These are phyloP conservation scores for Fringilla coelebs DNA, from an alignment of 2,797 vertebrate species.

Conservation along the genomic window DNA sequence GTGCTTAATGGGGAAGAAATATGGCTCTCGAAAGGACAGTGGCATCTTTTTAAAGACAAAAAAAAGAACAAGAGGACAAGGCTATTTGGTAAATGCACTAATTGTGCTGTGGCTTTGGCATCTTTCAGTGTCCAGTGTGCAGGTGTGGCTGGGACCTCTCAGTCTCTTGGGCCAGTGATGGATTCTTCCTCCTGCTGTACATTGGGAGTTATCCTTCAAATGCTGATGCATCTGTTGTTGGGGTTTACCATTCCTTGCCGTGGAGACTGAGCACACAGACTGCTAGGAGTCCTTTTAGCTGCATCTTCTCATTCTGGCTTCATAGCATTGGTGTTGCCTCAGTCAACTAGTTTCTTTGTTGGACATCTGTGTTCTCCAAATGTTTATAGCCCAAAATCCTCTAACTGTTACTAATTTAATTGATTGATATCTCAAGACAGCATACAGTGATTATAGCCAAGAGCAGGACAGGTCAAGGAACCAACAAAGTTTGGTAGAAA, in stretches of 20 bases:
- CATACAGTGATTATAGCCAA: background rate
- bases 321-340: background rate
- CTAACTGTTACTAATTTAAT: background rate
- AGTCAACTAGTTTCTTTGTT: background rate
- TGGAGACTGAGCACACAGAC: background rate
- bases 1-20: slow-evolving; percentile 35
- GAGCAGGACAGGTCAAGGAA: background rate
- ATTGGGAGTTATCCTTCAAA: background rate
- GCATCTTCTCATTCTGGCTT: background rate
- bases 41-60: background rate
- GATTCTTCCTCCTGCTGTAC: background rate
- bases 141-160: background rate
- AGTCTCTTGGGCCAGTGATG: background rate
- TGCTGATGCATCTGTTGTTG: background rate
- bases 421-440: background rate
- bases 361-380: background rate
- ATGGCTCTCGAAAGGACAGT: background rate
- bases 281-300: background rate
- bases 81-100: background rate
- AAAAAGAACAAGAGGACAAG: background rate
- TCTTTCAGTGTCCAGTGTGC: background rate
- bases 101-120: background rate
- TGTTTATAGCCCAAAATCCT: background rate
- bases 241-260: background rate
- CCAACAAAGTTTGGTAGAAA: background rate